Base-by-base conservation (phyloP, 2,888 invertebrate species). In the Keiferia lycopersicella region DNA sequence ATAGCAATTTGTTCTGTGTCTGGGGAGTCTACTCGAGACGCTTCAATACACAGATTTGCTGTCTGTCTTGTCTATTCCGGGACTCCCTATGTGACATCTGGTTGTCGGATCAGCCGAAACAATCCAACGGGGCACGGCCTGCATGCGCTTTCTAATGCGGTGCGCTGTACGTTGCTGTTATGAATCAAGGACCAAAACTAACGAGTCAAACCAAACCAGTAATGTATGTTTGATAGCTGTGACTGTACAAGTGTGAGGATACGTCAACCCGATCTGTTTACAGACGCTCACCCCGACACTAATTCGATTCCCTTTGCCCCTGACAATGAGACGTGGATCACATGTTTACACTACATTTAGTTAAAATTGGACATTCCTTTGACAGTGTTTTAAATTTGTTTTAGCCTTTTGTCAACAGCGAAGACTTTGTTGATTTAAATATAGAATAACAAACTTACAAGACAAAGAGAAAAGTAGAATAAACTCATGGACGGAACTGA, bases 251-350 rank as follows among this genome's bases (percentile, higher is more conserved):
- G 39, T 12, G 6, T 1, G 41, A 41, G 12, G 41, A 14, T 41
- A 41, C 3, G 3, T 1, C 14, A 6, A 26, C 4, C 56, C n/a
- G 16, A 30, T 56, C n/a, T 30, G 56, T 56, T 56, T 56, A 56
- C 56, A 56, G 34, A 56, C 56, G 30, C 56, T 26, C 56, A 56
- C 56, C 56, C 56, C 56, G 2, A 53, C 12, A 30, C 56, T 56
- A 56, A 56, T 56, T 56, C 56, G 56, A 56, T 56, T 56, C 56
- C 30, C 56, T 56, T 56, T 56, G 56, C 56, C 56, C 56, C 56
- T 56, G 56, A 56, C 56, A 56, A 56, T 56, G 56, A 56, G 30
- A 53, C 53, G 30, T 12, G 34, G 26, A 2, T 30, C 30, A 20
- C 16, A 56, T 56, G 26, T 56, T 56, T 56, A 56, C 56, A 20